A percentile compares a stretch with the other conserved stretches of the same genome.
phyloP scores from a whole-genome alignment of 2,113 vertebrate genomes.

The Noturus placidus region DNA sequence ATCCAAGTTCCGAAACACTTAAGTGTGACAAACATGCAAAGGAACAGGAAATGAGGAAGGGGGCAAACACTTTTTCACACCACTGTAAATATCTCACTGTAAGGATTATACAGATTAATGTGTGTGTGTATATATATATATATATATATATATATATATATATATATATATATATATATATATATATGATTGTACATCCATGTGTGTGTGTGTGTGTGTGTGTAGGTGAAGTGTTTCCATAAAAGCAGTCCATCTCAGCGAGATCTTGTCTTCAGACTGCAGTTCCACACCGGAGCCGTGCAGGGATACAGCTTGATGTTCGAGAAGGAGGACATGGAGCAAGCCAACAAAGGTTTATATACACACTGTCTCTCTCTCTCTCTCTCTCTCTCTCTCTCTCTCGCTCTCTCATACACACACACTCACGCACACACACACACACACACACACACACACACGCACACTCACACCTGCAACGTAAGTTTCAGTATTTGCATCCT shows the following conservation, averaged over 20 bases:
- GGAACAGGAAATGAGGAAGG: too few species aligned
- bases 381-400: too few species aligned
- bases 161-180: too few species aligned
- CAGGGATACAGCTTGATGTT: slow-evolving; percentile 83
- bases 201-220: slow-evolving; percentile 16
- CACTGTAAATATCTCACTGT: too few species aligned
- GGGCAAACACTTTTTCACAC: too few species aligned
- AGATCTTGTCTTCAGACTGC: slow-evolving; percentile 86
- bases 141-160: too few species aligned
- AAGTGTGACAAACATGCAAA: too few species aligned
- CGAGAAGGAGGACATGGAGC: slow-evolving; percentile 88
- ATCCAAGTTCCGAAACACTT: too few species aligned
- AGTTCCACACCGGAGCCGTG: slow-evolving; percentile 93
- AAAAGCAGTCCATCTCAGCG: slow-evolving; percentile 81
- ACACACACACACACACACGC: neutral
- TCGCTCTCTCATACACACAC: neutral
- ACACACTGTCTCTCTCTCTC: neutral
- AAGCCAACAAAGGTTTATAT: slow-evolving; percentile 80
- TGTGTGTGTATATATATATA: neutral
- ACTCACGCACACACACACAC: slow-evolving; percentile 4
- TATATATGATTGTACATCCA: neutral
- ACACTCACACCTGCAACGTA: neutral
- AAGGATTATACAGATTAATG: too few species aligned
- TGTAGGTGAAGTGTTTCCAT: slow-evolving; percentile 91
- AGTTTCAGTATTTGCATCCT: too few species aligned